A percentile compares a stretch with the other conserved stretches of the same genome.
Evolutionary conservation across 35 echinoderm and acorn worm species (phyloP).

Genomic region (Anneissia japonica): DNA sequence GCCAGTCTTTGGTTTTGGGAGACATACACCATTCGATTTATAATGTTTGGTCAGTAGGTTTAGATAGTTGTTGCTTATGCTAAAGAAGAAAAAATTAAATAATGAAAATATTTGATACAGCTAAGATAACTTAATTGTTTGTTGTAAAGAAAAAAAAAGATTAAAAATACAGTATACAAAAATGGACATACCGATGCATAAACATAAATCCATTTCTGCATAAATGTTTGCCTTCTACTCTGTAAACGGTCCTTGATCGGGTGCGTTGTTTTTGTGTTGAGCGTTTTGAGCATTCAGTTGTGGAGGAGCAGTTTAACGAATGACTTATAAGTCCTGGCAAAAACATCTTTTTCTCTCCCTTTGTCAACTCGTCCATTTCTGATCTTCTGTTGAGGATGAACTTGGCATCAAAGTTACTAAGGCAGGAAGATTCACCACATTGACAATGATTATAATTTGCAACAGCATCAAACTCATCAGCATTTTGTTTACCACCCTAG

Average conservation of each 20-base stretch:
- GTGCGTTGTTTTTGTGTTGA: not conserved
- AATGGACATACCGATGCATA: constrained; percentile 1
- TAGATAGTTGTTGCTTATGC: constrained; percentile 21
- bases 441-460: no score
- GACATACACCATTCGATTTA: not conserved
- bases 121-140: no score
- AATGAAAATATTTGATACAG: not conserved
- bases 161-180: not conserved
- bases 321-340: constrained; percentile 21
- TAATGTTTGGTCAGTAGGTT: constrained; percentile 13
- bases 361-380: constrained; percentile 18
- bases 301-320: not conserved
- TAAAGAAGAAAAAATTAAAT: not conserved
- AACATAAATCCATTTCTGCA: not conserved
- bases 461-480: no score
- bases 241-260: not conserved
- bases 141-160: not conserved
- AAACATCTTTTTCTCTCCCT: constrained; percentile 17
- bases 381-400: not conserved
- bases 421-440: no score
- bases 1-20: not conserved
- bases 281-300: not conserved
- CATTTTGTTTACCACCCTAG: no score
- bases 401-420: not conserved
- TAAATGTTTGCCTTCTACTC: not conserved